Evolutionary conservation across 2,113 vertebrate species (phyloP).

Genomic region (Corvus moneduloides): DNA sequence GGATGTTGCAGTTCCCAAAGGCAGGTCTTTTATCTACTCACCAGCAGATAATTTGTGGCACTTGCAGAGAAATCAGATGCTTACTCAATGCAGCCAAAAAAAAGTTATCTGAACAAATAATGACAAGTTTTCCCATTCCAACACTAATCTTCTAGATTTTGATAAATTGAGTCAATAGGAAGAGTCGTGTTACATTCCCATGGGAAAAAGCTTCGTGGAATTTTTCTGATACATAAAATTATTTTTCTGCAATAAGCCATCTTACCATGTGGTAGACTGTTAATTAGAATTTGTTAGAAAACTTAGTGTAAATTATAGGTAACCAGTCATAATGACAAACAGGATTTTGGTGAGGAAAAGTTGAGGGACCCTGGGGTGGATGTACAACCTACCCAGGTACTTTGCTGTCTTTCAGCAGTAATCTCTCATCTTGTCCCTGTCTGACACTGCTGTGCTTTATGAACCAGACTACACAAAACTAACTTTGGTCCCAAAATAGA

Average conservation of each 20-base stretch:
- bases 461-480: neutral
- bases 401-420: neutral
- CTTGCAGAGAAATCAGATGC: neutral
- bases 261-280: neutral
- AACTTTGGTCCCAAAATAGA: neutral
- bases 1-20: neutral
- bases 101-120: neutral
- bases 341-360: neutral
- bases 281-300: neutral
- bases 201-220: neutral
- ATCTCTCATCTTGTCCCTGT: neutral
- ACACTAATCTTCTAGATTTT: neutral
- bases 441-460: neutral
- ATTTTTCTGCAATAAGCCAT: neutral
- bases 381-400: neutral
- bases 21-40: neutral
- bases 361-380: neutral
- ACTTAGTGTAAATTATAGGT: neutral
- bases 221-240: neutral
- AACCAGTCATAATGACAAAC: neutral
- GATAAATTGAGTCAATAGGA: neutral
- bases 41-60: neutral
- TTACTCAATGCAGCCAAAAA: neutral
- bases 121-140: constrained; percentile 11
- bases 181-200: neutral